phyloP scores from a whole-genome alignment of 35 echinoderm and acorn worm genomes.

The Ophiothrix spiculata region DNA sequence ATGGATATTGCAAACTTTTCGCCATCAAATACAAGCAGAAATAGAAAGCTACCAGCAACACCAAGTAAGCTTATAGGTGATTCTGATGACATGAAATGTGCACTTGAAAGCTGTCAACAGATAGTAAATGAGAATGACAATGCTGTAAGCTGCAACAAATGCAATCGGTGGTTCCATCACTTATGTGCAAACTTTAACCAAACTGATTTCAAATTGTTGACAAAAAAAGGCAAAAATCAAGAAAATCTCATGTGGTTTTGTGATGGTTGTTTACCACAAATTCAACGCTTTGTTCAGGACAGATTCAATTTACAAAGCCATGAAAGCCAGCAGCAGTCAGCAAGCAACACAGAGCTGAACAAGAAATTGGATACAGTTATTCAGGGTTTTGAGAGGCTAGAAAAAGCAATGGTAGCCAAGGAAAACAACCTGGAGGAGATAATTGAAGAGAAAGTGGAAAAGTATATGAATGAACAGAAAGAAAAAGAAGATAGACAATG shows the following conservation, averaged over 20 bases:
- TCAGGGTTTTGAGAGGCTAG: not conserved
- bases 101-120: no score
- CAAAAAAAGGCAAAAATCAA: not conserved
- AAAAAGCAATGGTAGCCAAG: not conserved
- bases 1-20: no score
- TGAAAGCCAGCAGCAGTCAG: no score
- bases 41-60: no score
- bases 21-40: no score
- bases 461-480: not conserved
- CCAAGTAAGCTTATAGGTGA: no score
- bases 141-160: no score
- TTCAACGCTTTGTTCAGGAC: not conserved
- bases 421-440: conserved; percentile 14
- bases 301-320: not conserved
- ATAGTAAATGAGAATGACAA: no score
- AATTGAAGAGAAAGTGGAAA: conserved; percentile 3
- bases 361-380: not conserved
- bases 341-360: no score
- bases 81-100: no score
- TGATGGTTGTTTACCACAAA: not conserved
- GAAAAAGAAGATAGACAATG: not conserved
- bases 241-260: not conserved
- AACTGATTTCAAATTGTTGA: not conserved
- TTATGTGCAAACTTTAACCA: not conserved
- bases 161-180: no score